phyloP scores from a whole-genome alignment of 2,888 invertebrate genomes.

The Epiperipatus broadwayi region DNA sequence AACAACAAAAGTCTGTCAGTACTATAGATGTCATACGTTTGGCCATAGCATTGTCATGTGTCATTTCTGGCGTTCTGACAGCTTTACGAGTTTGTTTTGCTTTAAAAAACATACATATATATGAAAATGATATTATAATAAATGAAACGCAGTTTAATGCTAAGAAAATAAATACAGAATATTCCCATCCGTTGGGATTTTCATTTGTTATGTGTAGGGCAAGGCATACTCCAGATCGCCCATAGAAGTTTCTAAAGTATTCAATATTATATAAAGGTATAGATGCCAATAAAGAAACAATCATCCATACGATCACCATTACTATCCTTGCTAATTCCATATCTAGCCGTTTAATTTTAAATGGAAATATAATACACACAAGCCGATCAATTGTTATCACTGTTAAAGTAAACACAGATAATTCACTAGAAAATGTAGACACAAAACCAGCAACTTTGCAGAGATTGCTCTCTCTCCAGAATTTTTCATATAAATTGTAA shows the following conservation, averaged over 20 bases:
- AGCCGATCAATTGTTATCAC: constrained; percentile 29
- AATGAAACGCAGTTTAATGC: constrained; percentile 33
- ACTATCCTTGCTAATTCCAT: constrained; percentile 23
- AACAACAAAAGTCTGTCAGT: constrained; percentile 35
- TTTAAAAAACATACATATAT: constrained; percentile 34
- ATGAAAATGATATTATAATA: constrained; percentile 31
- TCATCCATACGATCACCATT: constrained; percentile 26
- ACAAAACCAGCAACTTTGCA: constrained; percentile 29
- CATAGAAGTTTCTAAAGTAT: constrained; percentile 34
- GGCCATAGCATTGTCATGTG: constrained; percentile 28
- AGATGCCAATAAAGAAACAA: constrained; percentile 24
- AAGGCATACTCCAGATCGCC: constrained; percentile 35
- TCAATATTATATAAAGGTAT: constrained; percentile 24
- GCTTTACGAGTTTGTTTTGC: constrained; percentile 31
- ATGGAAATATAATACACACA: constrained; percentile 28
- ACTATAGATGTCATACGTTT: constrained; percentile 35
- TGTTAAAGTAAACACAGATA: constrained; percentile 28
- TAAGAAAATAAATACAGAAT: constrained; percentile 35
- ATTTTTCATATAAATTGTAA: constrained; percentile 26
- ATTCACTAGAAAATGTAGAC: constrained; percentile 28
- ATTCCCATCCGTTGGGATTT: constrained; percentile 35
- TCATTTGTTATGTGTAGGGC: constrained; percentile 35
- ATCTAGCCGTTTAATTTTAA: constrained; percentile 24
- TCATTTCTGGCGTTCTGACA: constrained; percentile 25
- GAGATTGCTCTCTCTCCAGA: constrained; percentile 24